Conservation (phyloP, 2,888 invertebrate species). For the Scelioninae gen. 1 region DNA sequence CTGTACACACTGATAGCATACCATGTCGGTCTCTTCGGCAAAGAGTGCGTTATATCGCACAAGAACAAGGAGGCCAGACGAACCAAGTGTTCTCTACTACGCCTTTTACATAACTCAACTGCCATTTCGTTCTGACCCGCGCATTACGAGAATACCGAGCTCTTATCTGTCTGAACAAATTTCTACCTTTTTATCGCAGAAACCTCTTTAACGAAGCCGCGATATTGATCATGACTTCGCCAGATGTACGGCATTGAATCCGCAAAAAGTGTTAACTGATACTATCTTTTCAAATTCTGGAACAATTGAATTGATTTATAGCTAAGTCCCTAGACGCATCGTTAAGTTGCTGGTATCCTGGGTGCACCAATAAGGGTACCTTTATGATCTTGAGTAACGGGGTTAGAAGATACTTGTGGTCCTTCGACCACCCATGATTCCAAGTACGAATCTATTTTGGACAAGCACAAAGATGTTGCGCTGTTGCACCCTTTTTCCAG, state of each 20-base stretch:
- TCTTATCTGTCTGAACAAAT: conserved; percentile 68
- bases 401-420: neutral
- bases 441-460: conserved; percentile 46
- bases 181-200: conserved; percentile 57
- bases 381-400: too few species aligned
- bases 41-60: conserved; percentile 58
- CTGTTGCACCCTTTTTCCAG: conserved; percentile 46
- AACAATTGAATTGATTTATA: conserved; percentile 56
- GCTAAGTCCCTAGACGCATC: conserved; percentile 37
- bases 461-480: conserved; percentile 15
- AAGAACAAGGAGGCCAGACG: conserved; percentile 62
- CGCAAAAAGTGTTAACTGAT: conserved; percentile 38
- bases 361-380: neutral
- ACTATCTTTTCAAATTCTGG: conserved; percentile 43
- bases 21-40: conserved; percentile 42
- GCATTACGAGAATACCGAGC: conserved; percentile 69
- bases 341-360: conserved; percentile 6
- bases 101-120: conserved; percentile 72
- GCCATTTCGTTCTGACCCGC: conserved; percentile 65
- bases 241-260: conserved; percentile 54
- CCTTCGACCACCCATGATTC: conserved; percentile 58
- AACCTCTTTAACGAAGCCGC: conserved; percentile 67
- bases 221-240: conserved; percentile 59
- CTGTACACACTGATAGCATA: conserved; percentile 62
- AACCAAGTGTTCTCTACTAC: conserved; percentile 62